Base-by-base conservation (phyloP, 2,113 vertebrate genomes). In the Xerus inauris region DNA sequence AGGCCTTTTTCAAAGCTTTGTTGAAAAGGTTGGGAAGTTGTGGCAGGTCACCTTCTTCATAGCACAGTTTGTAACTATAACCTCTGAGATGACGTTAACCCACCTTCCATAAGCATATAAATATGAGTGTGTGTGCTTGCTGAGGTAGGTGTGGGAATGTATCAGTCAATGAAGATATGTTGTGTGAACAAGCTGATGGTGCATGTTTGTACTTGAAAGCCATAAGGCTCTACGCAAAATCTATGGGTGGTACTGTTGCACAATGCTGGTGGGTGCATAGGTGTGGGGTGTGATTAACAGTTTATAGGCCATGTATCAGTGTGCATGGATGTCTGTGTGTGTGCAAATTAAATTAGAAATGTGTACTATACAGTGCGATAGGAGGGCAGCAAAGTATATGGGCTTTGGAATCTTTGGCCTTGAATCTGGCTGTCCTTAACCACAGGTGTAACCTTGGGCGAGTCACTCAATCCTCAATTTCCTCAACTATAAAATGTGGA, bases 221-320 rank as follows among this genome's bases (percentile, higher is more conserved):
- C 59, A 35, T 73, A 89, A 94, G 76, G 54, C 87, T 96, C 87
- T 64, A 62, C 76, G 89, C 93, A 87, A 42, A 83, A 91, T 95
- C 94, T 89, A 84, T 71, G 95, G 95, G 93, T 93, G 94, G 89
- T 83, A 91, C 75, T 93, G 93, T 95, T 97, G 89, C 93, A 86
- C 93, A 97, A 54, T 38, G 91, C 91, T 86, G 17, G 73, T 87
- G 93, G 90, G 82, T 64, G 94, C 59, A 94, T 45, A 57, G 81
- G 94, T 47, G 59, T 3, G 1, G 73, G 81, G 16, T 42, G 84
- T 86, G 65, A 75, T 69, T 26, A 87, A 93, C 92, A 91, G 80
- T 69, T 87, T 91, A 71, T 22, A 71, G 67, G 89, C 69, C 93
- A 80, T 47, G 79, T 40, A 0, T 20, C 76, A 79, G 77, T 89